phyloP scores from a whole-genome alignment of 2,888 invertebrate genomes.

The Leucophora obtusa region DNA sequence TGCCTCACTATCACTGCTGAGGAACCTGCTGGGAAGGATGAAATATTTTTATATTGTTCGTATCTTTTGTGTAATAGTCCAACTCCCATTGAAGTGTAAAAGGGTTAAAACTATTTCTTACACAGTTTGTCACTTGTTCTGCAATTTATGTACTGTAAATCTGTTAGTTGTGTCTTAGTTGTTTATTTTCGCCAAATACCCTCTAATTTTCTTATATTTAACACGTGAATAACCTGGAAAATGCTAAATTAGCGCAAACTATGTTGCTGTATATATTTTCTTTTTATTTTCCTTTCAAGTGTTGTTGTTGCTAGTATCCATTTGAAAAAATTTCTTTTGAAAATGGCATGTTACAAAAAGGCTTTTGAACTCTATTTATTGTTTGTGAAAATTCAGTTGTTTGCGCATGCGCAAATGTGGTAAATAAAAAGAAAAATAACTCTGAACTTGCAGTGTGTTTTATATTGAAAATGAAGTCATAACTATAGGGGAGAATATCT shows the following conservation, averaged over 20 bases:
- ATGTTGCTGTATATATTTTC: slow-evolving; percentile 7
- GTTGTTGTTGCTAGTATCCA: background rate
- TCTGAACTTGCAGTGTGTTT: too few species aligned
- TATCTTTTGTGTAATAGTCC: too few species aligned
- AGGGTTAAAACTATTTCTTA: background rate
- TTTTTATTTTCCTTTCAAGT: slow-evolving; percentile 6
- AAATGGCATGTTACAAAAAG: slow-evolving; percentile 33
- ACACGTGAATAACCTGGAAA: slow-evolving; percentile 43
- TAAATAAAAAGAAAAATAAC: background rate
- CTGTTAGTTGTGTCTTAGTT: background rate
- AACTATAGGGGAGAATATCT: slow-evolving; percentile 29
- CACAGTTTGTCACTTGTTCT: slow-evolving; percentile 27
- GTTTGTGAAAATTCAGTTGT: slow-evolving; percentile 51
- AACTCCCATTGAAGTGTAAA: background rate
- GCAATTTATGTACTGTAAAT: slow-evolving; percentile 4
- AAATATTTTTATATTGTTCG: too few species aligned
- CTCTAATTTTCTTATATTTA: slow-evolving; percentile 45
- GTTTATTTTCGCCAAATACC: slow-evolving; percentile 11
- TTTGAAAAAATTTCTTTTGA: background rate
- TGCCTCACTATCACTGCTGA: too few species aligned
- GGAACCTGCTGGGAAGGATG: too few species aligned
- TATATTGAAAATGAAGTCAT: background rate
- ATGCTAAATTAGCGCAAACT: slow-evolving; percentile 16
- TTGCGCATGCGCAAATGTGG: slow-evolving; percentile 55
- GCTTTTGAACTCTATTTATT: slow-evolving; percentile 57